phyloP scores from a whole-genome alignment of 2,797 vertebrate genomes.

The Arrhamphus sclerolepis region DNA sequence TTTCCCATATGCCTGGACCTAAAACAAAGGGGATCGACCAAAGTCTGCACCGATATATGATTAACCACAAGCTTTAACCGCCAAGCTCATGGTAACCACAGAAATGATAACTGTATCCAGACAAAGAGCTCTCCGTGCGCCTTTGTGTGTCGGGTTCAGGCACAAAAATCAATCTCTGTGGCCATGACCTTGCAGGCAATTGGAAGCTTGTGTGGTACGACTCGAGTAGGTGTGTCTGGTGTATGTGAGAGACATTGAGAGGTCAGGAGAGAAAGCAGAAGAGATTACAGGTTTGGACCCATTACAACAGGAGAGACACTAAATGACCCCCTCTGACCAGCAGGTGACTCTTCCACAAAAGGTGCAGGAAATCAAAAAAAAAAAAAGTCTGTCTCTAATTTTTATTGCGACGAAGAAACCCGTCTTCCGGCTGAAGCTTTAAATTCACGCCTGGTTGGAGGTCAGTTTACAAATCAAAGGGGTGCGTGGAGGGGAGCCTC shows the following conservation, averaged over 20 bases:
- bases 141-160: slow-evolving; percentile 41
- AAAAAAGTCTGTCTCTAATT: slow-evolving; percentile 74
- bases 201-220: slow-evolving; percentile 47
- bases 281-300: slow-evolving; percentile 76
- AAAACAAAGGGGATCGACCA: slow-evolving; percentile 55
- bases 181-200: slow-evolving; percentile 66
- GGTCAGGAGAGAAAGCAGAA: slow-evolving; percentile 30
- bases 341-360: slow-evolving; percentile 83
- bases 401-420: slow-evolving; percentile 65
- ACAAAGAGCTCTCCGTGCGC: slow-evolving; percentile 43
- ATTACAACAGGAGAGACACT: slow-evolving; percentile 85
- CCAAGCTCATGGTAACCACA: slow-evolving; percentile 52
- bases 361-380: slow-evolving; percentile 53
- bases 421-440: slow-evolving; percentile 59
- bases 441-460: slow-evolving; percentile 59
- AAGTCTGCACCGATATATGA: slow-evolving; percentile 57
- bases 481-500: slow-evolving; percentile 36
- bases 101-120: slow-evolving; percentile 53
- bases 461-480: slow-evolving; percentile 68
- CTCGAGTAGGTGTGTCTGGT: slow-evolving; percentile 41
- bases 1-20: slow-evolving; percentile 66
- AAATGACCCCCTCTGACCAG: slow-evolving; percentile 74
- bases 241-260: slow-evolving; percentile 7
- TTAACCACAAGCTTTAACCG: slow-evolving; percentile 68
- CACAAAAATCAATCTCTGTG: slow-evolving; percentile 59